A percentile compares a stretch with the other conserved stretches of the same genome.
Evolutionary conservation across 2,113 vertebrate species (phyloP).

Genomic region (Gulo gulo): DNA sequence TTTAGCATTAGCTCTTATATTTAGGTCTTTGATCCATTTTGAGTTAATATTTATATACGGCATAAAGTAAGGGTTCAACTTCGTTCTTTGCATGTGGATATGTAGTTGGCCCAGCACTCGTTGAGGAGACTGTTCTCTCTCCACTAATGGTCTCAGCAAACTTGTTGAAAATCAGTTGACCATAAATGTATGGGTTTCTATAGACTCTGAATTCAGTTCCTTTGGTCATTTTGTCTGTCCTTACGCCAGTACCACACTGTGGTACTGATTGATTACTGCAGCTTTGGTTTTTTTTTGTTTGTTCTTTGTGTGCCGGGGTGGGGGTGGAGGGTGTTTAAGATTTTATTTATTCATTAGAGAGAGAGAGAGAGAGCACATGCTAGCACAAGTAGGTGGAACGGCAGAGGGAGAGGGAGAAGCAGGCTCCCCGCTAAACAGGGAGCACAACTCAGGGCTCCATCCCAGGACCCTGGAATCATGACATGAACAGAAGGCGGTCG

Average conservation of each 20-base stretch:
- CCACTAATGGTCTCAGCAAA: background rate
- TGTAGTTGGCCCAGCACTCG: background rate
- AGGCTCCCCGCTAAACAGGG: background rate
- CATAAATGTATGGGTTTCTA: background rate
- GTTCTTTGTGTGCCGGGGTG: background rate
- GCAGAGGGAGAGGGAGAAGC: background rate
- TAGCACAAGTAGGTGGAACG: background rate
- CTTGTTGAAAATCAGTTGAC: background rate
- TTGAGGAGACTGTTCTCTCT: background rate
- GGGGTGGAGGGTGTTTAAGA: background rate
- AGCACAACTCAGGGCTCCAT: too few species aligned
- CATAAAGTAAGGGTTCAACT: background rate
- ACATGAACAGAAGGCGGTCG: background rate
- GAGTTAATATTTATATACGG: background rate
- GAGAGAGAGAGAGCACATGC: fast-evolving
- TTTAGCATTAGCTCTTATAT: background rate
- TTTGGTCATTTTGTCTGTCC: background rate
- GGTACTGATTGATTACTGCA: background rate
- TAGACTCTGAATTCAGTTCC: background rate
- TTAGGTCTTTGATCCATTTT: background rate
- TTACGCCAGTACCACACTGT: background rate
- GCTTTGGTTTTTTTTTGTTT: background rate
- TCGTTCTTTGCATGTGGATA: background rate
- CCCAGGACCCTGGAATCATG: background rate
- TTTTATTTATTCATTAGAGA: background rate